phyloP scores from a whole-genome alignment of 2,888 invertebrate species.

The Torymus tubicola region DNA sequence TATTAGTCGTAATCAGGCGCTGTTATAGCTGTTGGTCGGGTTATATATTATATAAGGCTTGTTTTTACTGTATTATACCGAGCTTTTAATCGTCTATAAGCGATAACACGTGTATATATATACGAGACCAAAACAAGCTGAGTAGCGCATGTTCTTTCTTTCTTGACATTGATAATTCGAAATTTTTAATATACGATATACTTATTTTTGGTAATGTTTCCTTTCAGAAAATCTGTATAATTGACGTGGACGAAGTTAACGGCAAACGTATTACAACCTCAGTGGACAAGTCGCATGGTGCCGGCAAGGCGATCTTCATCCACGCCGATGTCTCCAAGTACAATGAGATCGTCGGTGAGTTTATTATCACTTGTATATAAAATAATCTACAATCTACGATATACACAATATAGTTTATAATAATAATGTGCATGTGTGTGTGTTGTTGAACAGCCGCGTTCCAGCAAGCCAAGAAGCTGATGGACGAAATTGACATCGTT shows the following conservation, averaged over 20 bases:
- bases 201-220: too few species aligned
- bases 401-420: neutral
- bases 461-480: constrained; percentile 82
- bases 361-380: neutral
- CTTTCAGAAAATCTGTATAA: constrained; percentile 66
- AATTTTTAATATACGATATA: too few species aligned
- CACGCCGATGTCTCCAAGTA: constrained; percentile 67
- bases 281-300: constrained; percentile 67
- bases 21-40: too few species aligned
- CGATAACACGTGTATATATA: too few species aligned
- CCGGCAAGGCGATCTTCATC: constrained; percentile 67
- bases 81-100: too few species aligned
- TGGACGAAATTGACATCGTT: constrained; percentile 85
- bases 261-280: constrained; percentile 62
- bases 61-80: too few species aligned
- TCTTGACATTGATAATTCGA: too few species aligned
- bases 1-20: too few species aligned
- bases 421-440: neutral
- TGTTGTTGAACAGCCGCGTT: constrained; percentile 81
- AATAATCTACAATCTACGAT: too few species aligned
- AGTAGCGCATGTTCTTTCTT: too few species aligned
- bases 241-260: constrained; percentile 66
- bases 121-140: too few species aligned
- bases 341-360: constrained; percentile 65
- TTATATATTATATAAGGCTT: too few species aligned